A percentile compares a stretch with the other conserved stretches of the same genome.
Evolutionary conservation across 1,140 invertebrate species (phyloP).

Genomic region (Ceratoteleas bidentatus): DNA sequence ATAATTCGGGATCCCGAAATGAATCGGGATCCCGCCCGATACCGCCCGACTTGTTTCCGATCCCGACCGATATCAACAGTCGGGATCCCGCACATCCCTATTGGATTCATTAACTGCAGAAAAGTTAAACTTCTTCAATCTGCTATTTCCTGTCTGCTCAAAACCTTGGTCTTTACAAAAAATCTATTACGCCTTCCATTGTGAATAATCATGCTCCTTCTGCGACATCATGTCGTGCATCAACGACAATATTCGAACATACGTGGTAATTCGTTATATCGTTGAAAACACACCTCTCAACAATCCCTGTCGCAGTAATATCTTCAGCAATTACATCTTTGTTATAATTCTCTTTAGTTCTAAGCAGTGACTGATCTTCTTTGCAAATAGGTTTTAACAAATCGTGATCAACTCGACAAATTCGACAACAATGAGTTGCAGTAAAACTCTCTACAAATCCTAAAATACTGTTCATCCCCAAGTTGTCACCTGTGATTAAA

Average conservation of each 20-base stretch:
- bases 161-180: too few relatives aligned
- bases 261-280: conserved; percentile 17
- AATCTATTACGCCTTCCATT: conserved; percentile 8
- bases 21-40: too few relatives aligned
- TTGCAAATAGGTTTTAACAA: background rate
- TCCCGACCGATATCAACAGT: too few relatives aligned
- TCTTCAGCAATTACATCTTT: conserved; percentile 5
- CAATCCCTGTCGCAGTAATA: conserved; percentile 11
- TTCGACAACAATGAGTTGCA: conserved; percentile 21
- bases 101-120: too few relatives aligned
- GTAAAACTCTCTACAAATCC: conserved; percentile 43
- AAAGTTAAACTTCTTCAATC: too few relatives aligned
- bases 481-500: conserved; percentile 46
- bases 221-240: conserved; percentile 38
- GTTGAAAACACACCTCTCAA: conserved; percentile 36
- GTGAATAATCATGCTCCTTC: conserved; percentile 30
- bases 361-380: conserved; percentile 20
- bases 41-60: too few relatives aligned
- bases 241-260: conserved; percentile 18
- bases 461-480: conserved; percentile 27
- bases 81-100: too few relatives aligned
- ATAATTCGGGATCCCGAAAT: too few relatives aligned
- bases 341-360: conserved; percentile 25
- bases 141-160: too few relatives aligned
- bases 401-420: conserved; percentile 19